phyloP scores from a whole-genome alignment of 1,140 invertebrate species.

The Bombus cullumanus region DNA sequence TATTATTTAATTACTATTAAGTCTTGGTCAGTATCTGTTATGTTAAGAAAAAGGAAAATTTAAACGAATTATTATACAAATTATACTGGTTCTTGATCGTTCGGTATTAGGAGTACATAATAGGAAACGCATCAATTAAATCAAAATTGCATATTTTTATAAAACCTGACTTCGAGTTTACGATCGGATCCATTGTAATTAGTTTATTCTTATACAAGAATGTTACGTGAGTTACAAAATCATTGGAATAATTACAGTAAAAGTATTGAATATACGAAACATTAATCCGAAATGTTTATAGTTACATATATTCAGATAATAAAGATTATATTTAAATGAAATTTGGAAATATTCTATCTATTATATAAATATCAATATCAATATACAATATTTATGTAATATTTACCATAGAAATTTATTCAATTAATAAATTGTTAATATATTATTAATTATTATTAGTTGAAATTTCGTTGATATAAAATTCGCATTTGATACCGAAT shows the following conservation, averaged over 20 bases:
- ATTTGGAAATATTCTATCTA: neutral
- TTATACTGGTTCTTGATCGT: slow-evolving; percentile 8
- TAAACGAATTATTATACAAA: neutral
- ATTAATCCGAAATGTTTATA: neutral
- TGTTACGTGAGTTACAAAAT: slow-evolving; percentile 5
- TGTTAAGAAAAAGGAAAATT: neutral
- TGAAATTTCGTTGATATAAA: neutral
- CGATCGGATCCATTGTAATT: slow-evolving; percentile 10
- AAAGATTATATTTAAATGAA: neutral
- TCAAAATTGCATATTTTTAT: slow-evolving; percentile 33
- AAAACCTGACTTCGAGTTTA: neutral
- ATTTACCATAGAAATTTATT: neutral
- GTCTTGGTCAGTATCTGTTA: slow-evolving; percentile 16
- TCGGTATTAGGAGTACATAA: slow-evolving; percentile 33
- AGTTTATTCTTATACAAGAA: slow-evolving; percentile 4
- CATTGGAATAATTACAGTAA: neutral
- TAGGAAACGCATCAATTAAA: slow-evolving; percentile 1
- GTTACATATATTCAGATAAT: neutral
- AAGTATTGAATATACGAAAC: too few species aligned
- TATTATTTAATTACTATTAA: slow-evolving; percentile 30
- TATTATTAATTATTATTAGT: neutral
- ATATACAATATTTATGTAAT: neutral
- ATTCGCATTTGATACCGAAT: neutral
- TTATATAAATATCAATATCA: too few species aligned
- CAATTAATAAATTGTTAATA: neutral